Conservation (phyloP, 2,888 invertebrate species). For the Drosophila vallismaia region DNA sequence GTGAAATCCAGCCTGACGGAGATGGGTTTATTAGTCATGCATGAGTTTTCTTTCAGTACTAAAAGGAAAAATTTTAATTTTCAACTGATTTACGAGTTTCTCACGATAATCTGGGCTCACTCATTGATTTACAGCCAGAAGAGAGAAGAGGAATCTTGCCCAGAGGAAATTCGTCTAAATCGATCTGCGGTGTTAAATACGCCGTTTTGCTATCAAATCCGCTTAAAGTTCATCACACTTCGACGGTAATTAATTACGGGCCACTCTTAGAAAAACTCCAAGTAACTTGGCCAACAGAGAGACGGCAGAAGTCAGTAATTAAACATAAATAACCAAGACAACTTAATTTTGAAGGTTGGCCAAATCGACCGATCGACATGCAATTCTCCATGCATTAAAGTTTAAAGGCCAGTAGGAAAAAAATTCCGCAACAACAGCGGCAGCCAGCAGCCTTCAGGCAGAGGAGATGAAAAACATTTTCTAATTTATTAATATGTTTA, state of each 20-base stretch:
- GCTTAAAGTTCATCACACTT: constrained; percentile 71
- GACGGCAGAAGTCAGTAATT: constrained; percentile 52
- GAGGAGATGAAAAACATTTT: constrained; percentile 63
- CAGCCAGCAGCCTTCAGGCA: neutral
- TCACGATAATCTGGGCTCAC: constrained; percentile 51
- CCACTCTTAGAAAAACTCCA: constrained; percentile 22
- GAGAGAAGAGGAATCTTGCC: neutral
- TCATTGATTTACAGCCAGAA: constrained; percentile 15
- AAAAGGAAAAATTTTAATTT: constrained; percentile 10
- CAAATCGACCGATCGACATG: constrained; percentile 59
- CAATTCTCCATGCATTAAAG: constrained; percentile 69
- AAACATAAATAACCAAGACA: constrained; percentile 66
- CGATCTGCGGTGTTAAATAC: constrained; percentile 29
- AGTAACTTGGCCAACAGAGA: neutral
- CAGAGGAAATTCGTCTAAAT: constrained; percentile 32
- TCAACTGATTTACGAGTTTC: constrained; percentile 40
- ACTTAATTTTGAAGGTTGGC: constrained; percentile 78
- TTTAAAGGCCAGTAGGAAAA: constrained; percentile 67
- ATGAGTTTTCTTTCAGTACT: constrained; percentile 7
- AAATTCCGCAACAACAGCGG: constrained; percentile 8
- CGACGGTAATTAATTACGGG: constrained; percentile 66
- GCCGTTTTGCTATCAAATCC: constrained; percentile 50
- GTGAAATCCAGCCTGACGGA: constrained; percentile 6
- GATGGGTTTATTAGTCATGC: constrained; percentile 35
- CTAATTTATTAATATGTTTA: constrained; percentile 79